Base-by-base conservation (phyloP, 2,888 invertebrate genomes). In the Nephrocerus scutellatus region DNA sequence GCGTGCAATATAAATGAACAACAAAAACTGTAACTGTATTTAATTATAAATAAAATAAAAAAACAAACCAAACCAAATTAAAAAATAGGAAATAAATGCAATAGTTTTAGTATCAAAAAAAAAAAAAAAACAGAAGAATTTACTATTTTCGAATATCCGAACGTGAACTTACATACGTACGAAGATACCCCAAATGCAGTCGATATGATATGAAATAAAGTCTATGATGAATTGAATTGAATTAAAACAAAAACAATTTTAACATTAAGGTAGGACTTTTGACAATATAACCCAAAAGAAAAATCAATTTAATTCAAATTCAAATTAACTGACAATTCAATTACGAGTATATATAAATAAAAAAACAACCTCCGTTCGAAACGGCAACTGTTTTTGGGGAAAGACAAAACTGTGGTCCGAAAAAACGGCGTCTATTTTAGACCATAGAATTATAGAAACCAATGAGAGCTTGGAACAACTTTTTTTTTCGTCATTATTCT, bases 241-340 rank as follows among this genome's bases (percentile, higher is more conserved):
- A n/a, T n/a, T n/a, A n/a, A n/a, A n/a, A n/a, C n/a, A n/a, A n/a
- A n/a, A n/a, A n/a, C n/a, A 44, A 41, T 28, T 41, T 22, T 39
- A 46, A 43, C 31, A 23, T 41, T 46, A 46, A 46, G 46, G 44
- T 46, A 46, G 31, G 46, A 46, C 46, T 46, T 46, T 46, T 46
- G 46, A 46, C 46, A 46, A 46, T 46, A 46, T 46, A 46, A 39
- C 7, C n/a, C n/a, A n/a, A n/a, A n/a, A n/a, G n/a, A n/a, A n/a
- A n/a, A n/a, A n/a, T n/a, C n/a, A n/a, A n/a, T n/a, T n/a, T n/a
- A n/a, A n/a, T n/a, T n/a, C n/a, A n/a, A n/a, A n/a, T n/a, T n/a
- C n/a, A 22, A 10, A 22, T 39, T 44, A 44, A 46, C 36, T 44
- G 41, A 38, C 41, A 46, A 46, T 41, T 46, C 41, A 44, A 46